Evolutionary conservation across 1,140 invertebrate species (phyloP).

Genomic region (Sesamia nonagrioides): DNA sequence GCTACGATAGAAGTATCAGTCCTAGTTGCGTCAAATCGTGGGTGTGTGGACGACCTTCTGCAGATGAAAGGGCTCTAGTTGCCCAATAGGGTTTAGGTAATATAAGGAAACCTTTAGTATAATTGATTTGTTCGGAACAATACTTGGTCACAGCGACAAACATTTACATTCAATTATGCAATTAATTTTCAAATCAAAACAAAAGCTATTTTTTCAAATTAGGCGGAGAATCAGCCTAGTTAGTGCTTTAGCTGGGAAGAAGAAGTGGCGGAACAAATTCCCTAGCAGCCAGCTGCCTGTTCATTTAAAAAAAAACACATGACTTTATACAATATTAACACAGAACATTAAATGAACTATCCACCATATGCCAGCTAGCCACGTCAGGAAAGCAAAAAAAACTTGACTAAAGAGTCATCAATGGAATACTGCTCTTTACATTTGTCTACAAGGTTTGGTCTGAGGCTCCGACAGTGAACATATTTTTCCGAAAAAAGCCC

Average conservation of each 20-base stretch:
- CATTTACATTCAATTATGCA: background rate
- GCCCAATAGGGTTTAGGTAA: constrained; percentile 11
- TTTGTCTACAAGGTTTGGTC: background rate
- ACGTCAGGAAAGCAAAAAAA: no score
- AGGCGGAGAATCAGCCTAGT: no score
- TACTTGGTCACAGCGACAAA: background rate
- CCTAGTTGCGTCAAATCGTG: constrained; percentile 36
- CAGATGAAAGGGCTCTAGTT: constrained; percentile 38
- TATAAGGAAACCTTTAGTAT: constrained; percentile 12
- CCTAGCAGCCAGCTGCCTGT: background rate
- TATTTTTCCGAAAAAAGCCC: no score
- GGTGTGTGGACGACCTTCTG: constrained; percentile 48
- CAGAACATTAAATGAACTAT: no score
- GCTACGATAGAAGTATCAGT: constrained; percentile 33
- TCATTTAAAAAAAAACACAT: no score
- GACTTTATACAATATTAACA: no score
- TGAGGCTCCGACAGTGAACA: background rate
- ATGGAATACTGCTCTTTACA: background rate
- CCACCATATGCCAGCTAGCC: no score
- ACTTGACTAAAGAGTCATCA: background rate
- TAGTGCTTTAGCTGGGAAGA: no score
- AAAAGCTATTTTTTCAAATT: no score
- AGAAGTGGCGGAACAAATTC: no score
- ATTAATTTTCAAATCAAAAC: background rate
- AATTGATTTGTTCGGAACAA: constrained; percentile 14